Conservation (phyloP, 1,140 invertebrate genomes). For the Agrypnia vestita region DNA sequence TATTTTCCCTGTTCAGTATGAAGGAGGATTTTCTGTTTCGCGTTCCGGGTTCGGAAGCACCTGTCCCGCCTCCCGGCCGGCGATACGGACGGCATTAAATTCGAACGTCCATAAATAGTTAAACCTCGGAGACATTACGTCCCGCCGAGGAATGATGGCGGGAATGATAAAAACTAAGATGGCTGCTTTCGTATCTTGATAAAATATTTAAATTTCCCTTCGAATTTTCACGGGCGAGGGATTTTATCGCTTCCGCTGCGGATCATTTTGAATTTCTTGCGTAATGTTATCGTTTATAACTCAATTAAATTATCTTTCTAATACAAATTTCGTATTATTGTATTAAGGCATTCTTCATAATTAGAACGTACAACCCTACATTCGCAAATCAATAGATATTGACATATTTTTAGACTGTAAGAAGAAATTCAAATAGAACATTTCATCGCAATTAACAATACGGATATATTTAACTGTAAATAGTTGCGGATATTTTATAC, state of each 20-base stretch:
- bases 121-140: constrained; percentile 37
- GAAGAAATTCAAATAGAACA: no score
- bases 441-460: no score
- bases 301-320: no score
- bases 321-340: no score
- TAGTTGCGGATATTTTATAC: no score
- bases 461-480: no score
- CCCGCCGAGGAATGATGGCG: constrained; percentile 34
- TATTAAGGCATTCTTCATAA: no score
- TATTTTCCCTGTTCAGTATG: constrained; percentile 9
- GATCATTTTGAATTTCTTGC: constrained; percentile 14
- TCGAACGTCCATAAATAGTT: constrained; percentile 48
- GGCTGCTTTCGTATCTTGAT: constrained; percentile 32
- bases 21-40: constrained; percentile 1
- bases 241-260: constrained; percentile 7
- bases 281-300: neutral
- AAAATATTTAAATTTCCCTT: constrained; percentile 36
- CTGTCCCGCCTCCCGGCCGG: neutral
- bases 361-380: no score
- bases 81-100: constrained; percentile 39
- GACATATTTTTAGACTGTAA: no score
- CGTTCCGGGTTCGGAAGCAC: constrained; percentile 3
- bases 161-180: constrained; percentile 48
- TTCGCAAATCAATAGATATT: no score
- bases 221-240: constrained; percentile 20